phyloP scores from a whole-genome alignment of 2,113 vertebrate genomes.

The Oceanodroma tethys region DNA sequence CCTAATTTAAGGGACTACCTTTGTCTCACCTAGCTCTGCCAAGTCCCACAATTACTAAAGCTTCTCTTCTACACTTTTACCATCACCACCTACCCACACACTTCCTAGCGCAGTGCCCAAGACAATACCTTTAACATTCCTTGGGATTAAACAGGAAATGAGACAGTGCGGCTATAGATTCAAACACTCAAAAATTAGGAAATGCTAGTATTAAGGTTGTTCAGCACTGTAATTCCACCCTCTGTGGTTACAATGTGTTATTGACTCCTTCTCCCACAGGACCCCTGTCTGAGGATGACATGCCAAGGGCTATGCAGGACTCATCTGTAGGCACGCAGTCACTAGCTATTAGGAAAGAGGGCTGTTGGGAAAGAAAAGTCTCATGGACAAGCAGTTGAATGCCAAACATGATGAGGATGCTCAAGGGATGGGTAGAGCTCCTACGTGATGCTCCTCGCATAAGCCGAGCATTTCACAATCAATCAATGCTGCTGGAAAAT shows the following conservation, averaged over 20 bases:
- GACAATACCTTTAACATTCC: not conserved
- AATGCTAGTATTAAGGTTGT: rapidly evolving
- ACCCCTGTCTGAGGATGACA: rapidly evolving
- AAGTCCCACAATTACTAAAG: not conserved
- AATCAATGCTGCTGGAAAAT: not conserved
- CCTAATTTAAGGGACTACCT: not conserved
- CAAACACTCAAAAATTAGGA: not conserved
- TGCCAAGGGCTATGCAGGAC: not conserved
- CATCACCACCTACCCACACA: not conserved
- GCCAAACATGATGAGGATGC: rapidly evolving
- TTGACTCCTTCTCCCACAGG: rapidly evolving
- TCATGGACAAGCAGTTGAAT: not conserved
- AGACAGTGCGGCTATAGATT: not conserved
- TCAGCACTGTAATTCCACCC: not conserved
- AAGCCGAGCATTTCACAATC: not conserved
- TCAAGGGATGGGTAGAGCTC: not conserved
- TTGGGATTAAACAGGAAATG: not conserved
- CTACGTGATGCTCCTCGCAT: rapidly evolving
- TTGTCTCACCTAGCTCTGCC: not conserved
- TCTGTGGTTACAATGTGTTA: not conserved
- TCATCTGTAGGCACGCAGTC: not conserved
- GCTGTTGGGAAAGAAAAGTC: not conserved
- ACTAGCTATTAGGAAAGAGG: not conserved
- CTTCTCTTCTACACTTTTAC: not conserved
- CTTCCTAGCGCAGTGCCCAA: rapidly evolving